Evolutionary conservation across 2,113 vertebrate genomes (phyloP).

Genomic region (Mungos mungo): DNA sequence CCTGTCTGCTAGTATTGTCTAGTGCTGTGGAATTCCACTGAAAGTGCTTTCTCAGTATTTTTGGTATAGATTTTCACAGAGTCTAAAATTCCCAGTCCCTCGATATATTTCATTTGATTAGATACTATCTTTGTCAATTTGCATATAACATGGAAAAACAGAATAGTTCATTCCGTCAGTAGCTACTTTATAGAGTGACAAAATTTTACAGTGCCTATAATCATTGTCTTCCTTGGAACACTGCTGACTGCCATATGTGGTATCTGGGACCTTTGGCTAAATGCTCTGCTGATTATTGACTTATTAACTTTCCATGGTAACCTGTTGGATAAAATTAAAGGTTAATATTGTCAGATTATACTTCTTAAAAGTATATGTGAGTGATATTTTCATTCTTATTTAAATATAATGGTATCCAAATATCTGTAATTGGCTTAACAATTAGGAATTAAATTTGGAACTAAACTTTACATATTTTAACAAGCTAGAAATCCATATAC

Average conservation of each 20-base stretch:
- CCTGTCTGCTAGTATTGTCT: background rate
- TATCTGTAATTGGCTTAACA: constrained; percentile 25
- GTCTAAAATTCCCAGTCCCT: constrained; percentile 33
- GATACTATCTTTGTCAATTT: constrained; percentile 32
- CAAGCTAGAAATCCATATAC: background rate
- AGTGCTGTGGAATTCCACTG: background rate
- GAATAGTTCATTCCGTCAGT: background rate
- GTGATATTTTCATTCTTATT: background rate
- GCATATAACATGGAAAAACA: background rate
- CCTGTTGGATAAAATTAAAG: constrained; percentile 45
- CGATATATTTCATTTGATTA: background rate
- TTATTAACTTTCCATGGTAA: constrained; percentile 32
- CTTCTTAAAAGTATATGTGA: constrained; percentile 24
- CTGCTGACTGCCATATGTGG: background rate
- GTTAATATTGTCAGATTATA: background rate
- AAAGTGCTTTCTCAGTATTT: background rate
- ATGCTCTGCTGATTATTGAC: background rate
- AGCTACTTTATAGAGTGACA: background rate
- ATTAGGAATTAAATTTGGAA: constrained; percentile 25
- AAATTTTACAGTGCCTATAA: background rate
- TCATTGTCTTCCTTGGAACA: background rate
- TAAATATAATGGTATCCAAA: constrained; percentile 44
- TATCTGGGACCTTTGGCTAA: background rate
- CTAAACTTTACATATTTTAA: constrained; percentile 28
- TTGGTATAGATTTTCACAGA: background rate